Conservation (phyloP, 2,888 invertebrate species). For the Lordiphosa fenestrarum region DNA sequence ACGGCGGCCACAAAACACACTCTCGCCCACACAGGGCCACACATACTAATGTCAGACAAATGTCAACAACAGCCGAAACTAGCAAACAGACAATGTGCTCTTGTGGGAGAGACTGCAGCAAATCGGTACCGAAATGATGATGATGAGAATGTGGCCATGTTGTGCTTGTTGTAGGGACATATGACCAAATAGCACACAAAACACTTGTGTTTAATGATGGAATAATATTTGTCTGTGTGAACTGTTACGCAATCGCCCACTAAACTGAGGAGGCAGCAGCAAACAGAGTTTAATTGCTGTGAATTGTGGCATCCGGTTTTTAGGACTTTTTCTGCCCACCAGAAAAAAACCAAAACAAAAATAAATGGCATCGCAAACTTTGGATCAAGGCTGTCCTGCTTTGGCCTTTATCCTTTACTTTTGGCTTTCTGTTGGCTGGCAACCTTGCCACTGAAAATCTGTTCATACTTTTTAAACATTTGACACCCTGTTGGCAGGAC, state of each 20-base stretch:
- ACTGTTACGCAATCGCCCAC: constrained; percentile 1
- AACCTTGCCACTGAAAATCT: no score
- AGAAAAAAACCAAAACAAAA: neutral
- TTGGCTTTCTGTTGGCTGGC: constrained; percentile 1
- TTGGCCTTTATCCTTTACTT: neutral
- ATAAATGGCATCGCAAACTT: neutral
- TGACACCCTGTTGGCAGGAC: neutral
- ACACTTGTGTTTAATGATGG: constrained; percentile 31
- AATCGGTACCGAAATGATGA: constrained; percentile 10
- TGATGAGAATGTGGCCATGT: constrained; percentile 25
- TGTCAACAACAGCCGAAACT: constrained; percentile 35
- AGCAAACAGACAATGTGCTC: constrained; percentile 16
- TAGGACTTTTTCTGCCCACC: constrained; percentile 12
- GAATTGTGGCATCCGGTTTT: constrained; percentile 26
- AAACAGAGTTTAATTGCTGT: constrained; percentile 43
- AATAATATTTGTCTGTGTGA: constrained; percentile 45
- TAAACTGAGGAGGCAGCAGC: constrained; percentile 1
- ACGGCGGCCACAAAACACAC: constrained; percentile 11
- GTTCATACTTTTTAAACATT: no score
- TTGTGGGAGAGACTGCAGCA: constrained; percentile 4
- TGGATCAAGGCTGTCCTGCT: neutral
- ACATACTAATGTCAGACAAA: constrained; percentile 36
- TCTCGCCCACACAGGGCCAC: neutral
- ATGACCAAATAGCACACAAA: constrained; percentile 31
- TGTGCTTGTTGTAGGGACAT: constrained; percentile 20